Evolutionary conservation across 1,140 invertebrate genomes (phyloP).

Genomic region (Drosophila suzukii): DNA sequence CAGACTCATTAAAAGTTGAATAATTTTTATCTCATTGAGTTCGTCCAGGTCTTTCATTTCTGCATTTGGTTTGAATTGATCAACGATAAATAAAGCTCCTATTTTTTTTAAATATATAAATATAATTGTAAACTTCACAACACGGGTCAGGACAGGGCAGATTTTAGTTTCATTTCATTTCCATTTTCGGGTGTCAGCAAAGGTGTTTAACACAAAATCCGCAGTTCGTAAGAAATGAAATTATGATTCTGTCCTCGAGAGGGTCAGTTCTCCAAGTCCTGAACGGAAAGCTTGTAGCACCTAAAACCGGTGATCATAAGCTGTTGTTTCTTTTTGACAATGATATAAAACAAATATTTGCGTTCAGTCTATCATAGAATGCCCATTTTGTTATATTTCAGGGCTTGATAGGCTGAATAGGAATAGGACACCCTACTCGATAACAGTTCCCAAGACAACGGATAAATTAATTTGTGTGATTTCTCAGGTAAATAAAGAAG

Average conservation of each 20-base stretch:
- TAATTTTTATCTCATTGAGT: conserved; percentile 12
- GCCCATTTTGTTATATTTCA: conserved; percentile 20
- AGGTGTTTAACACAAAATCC: not conserved
- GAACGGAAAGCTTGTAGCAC: no score
- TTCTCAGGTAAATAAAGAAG: not conserved
- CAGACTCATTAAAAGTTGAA: conserved; percentile 62
- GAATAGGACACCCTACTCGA: not conserved
- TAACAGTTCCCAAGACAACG: not conserved
- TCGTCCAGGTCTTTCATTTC: not conserved
- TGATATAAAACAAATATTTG: not conserved
- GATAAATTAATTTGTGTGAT: no score
- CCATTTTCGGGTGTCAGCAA: not conserved
- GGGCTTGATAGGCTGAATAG: conserved; percentile 11
- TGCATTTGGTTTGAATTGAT: not conserved
- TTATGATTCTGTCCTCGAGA: not conserved
- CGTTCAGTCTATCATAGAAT: conserved; percentile 22
- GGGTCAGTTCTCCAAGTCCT: not conserved
- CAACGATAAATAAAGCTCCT: not conserved
- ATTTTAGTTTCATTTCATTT: not conserved
- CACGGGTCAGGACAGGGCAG: no score
- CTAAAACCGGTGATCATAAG: no score
- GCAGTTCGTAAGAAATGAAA: not conserved
- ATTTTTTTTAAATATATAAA: not conserved
- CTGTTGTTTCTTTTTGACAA: not conserved
- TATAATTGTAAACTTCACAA: no score